These are phyloP conservation scores for Brachionichthys hirsutus DNA, from an alignment of 2,113 vertebrate species.

Conservation along the genomic window DNA sequence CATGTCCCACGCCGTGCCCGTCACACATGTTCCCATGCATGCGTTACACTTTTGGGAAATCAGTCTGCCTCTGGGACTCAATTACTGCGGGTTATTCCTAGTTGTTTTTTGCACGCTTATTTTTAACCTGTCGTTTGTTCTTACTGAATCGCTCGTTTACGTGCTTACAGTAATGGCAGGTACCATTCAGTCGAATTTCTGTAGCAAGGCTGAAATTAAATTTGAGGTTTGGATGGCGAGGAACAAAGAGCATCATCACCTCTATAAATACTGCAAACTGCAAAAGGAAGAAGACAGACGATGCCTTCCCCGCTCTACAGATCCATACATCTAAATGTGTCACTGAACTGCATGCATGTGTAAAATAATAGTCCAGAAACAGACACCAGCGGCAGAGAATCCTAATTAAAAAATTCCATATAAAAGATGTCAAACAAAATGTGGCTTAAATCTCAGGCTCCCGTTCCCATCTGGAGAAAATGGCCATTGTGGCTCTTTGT, in stretches of 20 bases:
- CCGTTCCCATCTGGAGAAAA: constrained; percentile 96
- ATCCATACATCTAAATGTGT: constrained; percentile 66
- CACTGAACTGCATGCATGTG: constrained; percentile 39
- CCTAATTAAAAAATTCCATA: constrained; percentile 81
- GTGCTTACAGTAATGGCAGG: background rate
- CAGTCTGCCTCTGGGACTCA: constrained; percentile 47
- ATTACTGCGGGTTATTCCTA: constrained; percentile 46
- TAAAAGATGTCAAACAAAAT: constrained; percentile 69
- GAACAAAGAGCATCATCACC: background rate
- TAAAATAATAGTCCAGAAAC: constrained; percentile 45
- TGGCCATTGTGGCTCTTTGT: constrained; percentile 99
- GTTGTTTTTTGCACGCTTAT: constrained; percentile 16
- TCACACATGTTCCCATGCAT: constrained; percentile 43
- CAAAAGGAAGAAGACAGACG: background rate
- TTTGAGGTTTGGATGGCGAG: background rate
- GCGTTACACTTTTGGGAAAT: constrained; percentile 49
- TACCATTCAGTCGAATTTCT: background rate
- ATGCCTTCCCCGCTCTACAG: background rate
- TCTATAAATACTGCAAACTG: constrained; percentile 5
- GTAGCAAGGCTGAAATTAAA: background rate
- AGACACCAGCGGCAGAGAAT: constrained; percentile 24
- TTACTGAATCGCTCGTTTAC: background rate
- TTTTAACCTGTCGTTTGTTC: constrained; percentile 19
- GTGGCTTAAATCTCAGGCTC: constrained; percentile 87
- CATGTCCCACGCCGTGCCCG: constrained; percentile 52